Conservation (phyloP, 1,140 invertebrate species). For the Cotesia typhae region DNA sequence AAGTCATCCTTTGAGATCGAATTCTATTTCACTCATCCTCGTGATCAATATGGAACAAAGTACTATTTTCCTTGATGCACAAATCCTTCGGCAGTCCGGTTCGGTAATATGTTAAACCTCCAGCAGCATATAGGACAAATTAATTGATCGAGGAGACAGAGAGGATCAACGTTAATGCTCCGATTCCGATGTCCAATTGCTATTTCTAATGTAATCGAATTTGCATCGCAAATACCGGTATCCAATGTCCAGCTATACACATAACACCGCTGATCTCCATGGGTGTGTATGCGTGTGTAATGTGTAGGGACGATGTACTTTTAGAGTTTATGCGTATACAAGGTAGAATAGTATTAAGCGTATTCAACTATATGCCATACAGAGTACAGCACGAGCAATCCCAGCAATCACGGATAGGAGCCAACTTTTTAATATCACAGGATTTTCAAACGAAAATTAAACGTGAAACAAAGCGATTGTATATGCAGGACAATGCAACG, state of each 20-base stretch:
- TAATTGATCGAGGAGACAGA: slow-evolving; percentile 44
- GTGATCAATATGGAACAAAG: not conserved
- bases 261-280: not conserved
- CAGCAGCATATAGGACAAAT: slow-evolving; percentile 39
- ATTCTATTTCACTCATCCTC: not conserved
- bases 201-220: slow-evolving; percentile 53
- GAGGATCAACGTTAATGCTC: slow-evolving; percentile 39
- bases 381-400: slow-evolving; percentile 14
- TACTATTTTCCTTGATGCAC: slow-evolving; percentile 26
- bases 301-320: not conserved
- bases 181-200: slow-evolving; percentile 41
- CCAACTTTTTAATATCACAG: slow-evolving; percentile 17
- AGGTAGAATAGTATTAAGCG: too few relatives aligned
- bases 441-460: slow-evolving; percentile 15
- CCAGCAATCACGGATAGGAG: not conserved
- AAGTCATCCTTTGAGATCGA: too few relatives aligned
- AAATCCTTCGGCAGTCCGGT: slow-evolving; percentile 32
- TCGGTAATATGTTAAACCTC: slow-evolving; percentile 40
- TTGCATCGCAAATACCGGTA: slow-evolving; percentile 40
- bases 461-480: not conserved
- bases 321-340: slow-evolving; percentile 7
- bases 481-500: slow-evolving; percentile 12
- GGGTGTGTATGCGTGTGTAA: not conserved
- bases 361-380: too few relatives aligned
- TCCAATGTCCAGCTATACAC: not conserved